A percentile compares a stretch with the other conserved stretches of the same genome.
phyloP scores from a whole-genome alignment of 2,797 vertebrate species.

The Dallia pectoralis region DNA sequence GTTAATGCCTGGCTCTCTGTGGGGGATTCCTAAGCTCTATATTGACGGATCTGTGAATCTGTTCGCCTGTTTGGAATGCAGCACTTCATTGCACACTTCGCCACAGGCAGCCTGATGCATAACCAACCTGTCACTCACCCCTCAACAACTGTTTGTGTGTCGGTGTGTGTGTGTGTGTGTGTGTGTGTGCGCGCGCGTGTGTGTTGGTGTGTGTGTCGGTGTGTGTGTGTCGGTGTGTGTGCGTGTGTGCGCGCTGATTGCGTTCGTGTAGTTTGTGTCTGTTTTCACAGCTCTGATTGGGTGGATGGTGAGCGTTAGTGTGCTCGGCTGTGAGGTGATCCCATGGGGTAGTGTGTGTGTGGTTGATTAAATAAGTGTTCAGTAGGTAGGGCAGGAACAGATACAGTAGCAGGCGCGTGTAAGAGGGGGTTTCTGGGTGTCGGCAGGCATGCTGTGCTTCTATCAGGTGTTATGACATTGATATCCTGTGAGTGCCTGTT shows the following conservation, averaged over 20 bases:
- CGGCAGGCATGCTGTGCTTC: slow-evolving; percentile 20
- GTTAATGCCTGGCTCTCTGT: slow-evolving; percentile 60
- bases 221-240: not conserved
- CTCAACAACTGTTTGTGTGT: not conserved
- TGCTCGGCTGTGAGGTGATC: slow-evolving; percentile 9
- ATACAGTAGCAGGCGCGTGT: not conserved
- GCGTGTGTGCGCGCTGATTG: not conserved
- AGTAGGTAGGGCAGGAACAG: not conserved
- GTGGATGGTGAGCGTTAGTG: slow-evolving; percentile 3
- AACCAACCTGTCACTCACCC: slow-evolving; percentile 54
- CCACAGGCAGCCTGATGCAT: slow-evolving; percentile 50
- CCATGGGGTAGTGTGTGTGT: slow-evolving; percentile 6
- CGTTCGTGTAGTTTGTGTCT: not conserved
- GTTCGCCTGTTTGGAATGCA: slow-evolving; percentile 47
- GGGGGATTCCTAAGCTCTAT: slow-evolving; percentile 48
- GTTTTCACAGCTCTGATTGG: not conserved
- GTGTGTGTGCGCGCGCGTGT: not conserved
- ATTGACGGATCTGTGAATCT: slow-evolving; percentile 60
- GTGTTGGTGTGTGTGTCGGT: not conserved
- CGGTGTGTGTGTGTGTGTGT: not conserved
- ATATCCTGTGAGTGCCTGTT: slow-evolving; percentile 34
- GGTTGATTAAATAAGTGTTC: not conserved
- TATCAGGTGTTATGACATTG: slow-evolving; percentile 22
- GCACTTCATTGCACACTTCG: slow-evolving; percentile 50
- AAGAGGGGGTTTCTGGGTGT: slow-evolving; percentile 16